A percentile compares a stretch with the other conserved stretches of the same genome.
These are phyloP conservation scores for Helicolenus hilgendorfi DNA, from an alignment of 2,797 vertebrate genomes.

Conservation along the genomic window DNA sequence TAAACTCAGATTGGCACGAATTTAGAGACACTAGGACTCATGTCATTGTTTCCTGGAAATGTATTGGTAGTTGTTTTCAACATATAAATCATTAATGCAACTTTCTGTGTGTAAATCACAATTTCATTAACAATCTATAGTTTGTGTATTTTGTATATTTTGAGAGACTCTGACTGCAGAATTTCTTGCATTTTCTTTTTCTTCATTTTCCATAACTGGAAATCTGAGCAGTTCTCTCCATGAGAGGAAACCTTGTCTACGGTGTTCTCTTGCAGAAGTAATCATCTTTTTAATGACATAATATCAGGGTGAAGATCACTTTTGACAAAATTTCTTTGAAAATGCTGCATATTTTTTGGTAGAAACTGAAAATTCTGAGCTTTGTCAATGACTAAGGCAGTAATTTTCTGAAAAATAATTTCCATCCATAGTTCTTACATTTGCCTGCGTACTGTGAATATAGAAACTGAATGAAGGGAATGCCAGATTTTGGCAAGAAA, in stretches of 20 bases:
- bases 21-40: background rate
- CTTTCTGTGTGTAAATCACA: background rate
- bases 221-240: background rate
- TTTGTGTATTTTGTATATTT: background rate
- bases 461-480: background rate
- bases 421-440: background rate
- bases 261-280: background rate
- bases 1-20: background rate
- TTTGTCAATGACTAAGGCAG: background rate
- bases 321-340: background rate
- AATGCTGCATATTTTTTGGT: background rate
- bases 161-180: background rate
- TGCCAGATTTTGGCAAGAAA: background rate
- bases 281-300: background rate
- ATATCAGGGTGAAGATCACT: background rate
- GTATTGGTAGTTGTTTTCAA: background rate
- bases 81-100: background rate
- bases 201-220: background rate
- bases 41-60: background rate
- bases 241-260: background rate
- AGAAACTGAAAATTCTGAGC: background rate
- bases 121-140: background rate
- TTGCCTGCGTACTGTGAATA: background rate
- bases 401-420: background rate
- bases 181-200: background rate